Base-by-base conservation (phyloP, 2,113 vertebrate species). In the Cavia aperea region DNA sequence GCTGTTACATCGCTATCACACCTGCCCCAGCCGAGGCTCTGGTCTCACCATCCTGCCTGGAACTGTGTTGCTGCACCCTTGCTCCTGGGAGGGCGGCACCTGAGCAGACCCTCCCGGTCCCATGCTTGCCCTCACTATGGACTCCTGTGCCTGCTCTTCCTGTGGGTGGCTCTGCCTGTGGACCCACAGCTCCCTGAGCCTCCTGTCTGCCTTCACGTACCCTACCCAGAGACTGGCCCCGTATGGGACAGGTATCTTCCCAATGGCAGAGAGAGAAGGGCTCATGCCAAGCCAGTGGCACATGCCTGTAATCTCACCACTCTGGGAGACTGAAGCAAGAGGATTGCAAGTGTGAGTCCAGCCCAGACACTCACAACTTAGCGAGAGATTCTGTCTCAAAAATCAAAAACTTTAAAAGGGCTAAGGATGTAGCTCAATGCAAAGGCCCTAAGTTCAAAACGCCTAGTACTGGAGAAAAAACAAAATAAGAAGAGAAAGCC, bases 41-140 rank as follows among this genome's bases (percentile, higher is more conserved):
- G 12, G 3, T 70, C n/a, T 83, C 85, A 5, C 33, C 46, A 46
- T 0, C 9, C 9, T 2, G 23, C 49, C 85, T 39, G n/a, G 77
- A 78, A 1, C 24, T 15, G 11, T 49, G 70, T 43, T 31, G 10
- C 39, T 65, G 13, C 31, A 6, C 10, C 1, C 13, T 10, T 86
- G 18, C 14, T 19, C 13, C 26, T 51, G 51, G 81, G 58, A 39
- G 7, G 0, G 43, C 8, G 26, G 8, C 43, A 5, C 46, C 89
- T 33, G 39, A 62, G 89, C 60, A 62, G 66, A 51, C 14, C 43
- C 19, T 7, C 49, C 65, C 29, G 43, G 5, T 33, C 72, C 63
- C 33, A 16, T 5, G 4, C 29, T 54, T 24, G 3, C 31, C 21
- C 5, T 60, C n/a, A 26, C 16, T 51, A 1, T 0, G 31, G 24